Evolutionary conservation across 2,113 vertebrate species (phyloP).

Genomic region (Xenopus tropicalis): UCB_Xtro_10.0 CM004447.2:90582501-90583000

Average conservation of each 20-base stretch:
- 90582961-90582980: too few relatives aligned
- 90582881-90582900: background rate
- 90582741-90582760: background rate
- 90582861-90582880: background rate
- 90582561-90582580: too few relatives aligned
- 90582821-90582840: constrained; percentile 24
- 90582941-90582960: too few relatives aligned
- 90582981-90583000: too few relatives aligned
- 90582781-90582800: constrained; percentile 1
- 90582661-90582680: constrained; percentile 13
- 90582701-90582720: background rate
- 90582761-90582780: constrained; percentile 1
- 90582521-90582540: too few relatives aligned
- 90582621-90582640: constrained; percentile 1
- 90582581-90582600: too few relatives aligned
- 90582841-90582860: background rate
- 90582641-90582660: constrained; percentile 1
- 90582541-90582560: too few relatives aligned
- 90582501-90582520: too few relatives aligned
- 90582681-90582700: background rate
- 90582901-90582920: constrained; percentile 4
- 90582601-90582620: too few relatives aligned
- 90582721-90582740: constrained; percentile 6
- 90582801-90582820: constrained; percentile 5
- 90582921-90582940: background rate